A percentile compares a stretch with the other conserved stretches of the same genome.
Evolutionary conservation across 2,113 vertebrate species (phyloP).

Genomic region (Alexandromys fortis): DNA sequence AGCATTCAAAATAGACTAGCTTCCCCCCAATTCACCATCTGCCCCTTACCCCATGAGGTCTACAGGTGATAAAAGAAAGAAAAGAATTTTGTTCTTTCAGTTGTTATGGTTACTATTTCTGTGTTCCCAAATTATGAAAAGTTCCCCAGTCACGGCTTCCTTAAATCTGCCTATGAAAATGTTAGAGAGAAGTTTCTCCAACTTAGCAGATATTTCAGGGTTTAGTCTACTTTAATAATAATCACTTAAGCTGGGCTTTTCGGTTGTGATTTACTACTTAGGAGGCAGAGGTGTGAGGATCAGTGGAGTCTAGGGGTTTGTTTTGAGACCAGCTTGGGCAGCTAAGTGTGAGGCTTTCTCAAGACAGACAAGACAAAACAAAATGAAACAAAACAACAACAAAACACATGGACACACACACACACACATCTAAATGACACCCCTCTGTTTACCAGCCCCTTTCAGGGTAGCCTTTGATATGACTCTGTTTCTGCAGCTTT

Average conservation of each 20-base stretch:
- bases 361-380: not conserved
- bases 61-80: conserved; percentile 75
- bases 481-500: not conserved
- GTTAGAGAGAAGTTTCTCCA: not conserved
- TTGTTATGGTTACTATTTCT: conserved; percentile 57
- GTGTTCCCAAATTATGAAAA: conserved; percentile 34
- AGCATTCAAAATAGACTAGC: conserved; percentile 74
- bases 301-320: not conserved
- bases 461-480: not conserved
- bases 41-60: conserved; percentile 74
- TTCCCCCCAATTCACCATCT: conserved; percentile 77
- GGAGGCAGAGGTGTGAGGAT: not conserved
- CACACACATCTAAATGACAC: not conserved
- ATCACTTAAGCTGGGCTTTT: not conserved
- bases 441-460: not conserved
- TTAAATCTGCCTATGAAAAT: conserved; percentile 51
- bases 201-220: conserved; percentile 14
- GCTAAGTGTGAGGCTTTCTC: not conserved
- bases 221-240: not conserved
- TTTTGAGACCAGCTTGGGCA: not conserved
- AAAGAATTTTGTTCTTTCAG: conserved; percentile 49
- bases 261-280: no score
- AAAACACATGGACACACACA: not conserved
- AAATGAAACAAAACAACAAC: not conserved
- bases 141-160: not conserved